A percentile compares a stretch with the other conserved stretches of the same genome.
These are phyloP conservation scores for Sinocyclocheilus maitianheensis DNA, from an alignment of 2,113 vertebrate species.

Conservation along the genomic window DNA sequence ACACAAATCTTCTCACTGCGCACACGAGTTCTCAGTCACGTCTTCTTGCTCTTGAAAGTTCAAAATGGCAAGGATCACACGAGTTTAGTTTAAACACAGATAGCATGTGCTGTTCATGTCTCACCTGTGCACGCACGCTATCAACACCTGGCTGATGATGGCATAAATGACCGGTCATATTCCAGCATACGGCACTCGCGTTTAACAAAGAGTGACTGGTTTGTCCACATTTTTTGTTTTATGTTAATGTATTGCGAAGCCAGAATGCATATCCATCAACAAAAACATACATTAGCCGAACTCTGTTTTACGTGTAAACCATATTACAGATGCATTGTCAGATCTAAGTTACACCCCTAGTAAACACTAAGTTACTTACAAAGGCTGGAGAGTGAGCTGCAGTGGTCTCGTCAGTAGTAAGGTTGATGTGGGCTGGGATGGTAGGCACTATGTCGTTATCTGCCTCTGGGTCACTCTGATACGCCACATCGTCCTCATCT, in stretches of 20 bases:
- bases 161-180: no score
- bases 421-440: conserved; percentile 5
- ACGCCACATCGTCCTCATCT: conserved; percentile 5
- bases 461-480: conserved; percentile 18
- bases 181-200: no score
- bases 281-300: no score
- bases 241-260: no score
- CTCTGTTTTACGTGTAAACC: no score
- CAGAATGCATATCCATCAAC: no score
- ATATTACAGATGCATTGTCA: no score
- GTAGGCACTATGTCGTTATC: no score
- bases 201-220: no score
- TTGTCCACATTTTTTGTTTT: no score
- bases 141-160: no score
- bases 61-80: neutral
- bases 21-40: neutral
- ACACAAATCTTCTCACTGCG: neutral
- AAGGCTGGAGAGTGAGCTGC: conserved; percentile 19
- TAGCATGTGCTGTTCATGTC: neutral
- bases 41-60: neutral
- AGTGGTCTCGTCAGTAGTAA: neutral
- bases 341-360: no score
- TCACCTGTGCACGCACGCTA: neutral
- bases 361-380: conserved; percentile 38
- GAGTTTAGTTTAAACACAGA: neutral